Base-by-base conservation (phyloP, 2,888 invertebrate species). In the Sinelater perroti region DNA sequence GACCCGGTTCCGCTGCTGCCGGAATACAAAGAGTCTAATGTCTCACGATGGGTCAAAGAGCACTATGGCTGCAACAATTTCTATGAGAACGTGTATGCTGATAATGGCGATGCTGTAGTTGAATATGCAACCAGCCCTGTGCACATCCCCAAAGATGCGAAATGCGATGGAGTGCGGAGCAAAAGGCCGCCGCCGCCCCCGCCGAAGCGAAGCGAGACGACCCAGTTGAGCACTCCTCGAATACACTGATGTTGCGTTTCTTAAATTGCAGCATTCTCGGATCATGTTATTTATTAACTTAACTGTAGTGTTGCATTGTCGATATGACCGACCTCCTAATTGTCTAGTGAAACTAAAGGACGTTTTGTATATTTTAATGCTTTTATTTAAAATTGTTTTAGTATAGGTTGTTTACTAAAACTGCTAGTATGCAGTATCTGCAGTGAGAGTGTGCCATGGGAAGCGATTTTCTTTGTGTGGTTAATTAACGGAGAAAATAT, bases 31-130 rank as follows among this genome's bases (percentile, higher is more conserved):
- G 90, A 90, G 72, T 89, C 90, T 2, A 93, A 92, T 70, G 93
- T 93, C 1, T 91, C 91, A 13, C 91, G 92, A 76, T 93, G 93
- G 93, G 91, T 93, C 49, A 88, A 91, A 70, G 93, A 93, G 73
- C 93, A 93, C 71, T 93, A 93, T 69, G 92, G 92, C 1, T 74
- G 77, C 16, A 83, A 87, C 67, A 89, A 88, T 62, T 80, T 89
- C 49, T 93, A 93, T 74, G 93, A 92, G 75, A 92, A 93, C 72
- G 86, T 92, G 3, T 86, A 83, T 68, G 77, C 81, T 47, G 79
- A 79, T 30, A 74, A 66, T 62, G 71, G 74, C 0, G 78, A 78
- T 42, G 76, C 75, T 6, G 83, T 80, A 47, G 79, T 78, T 14
- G 82, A 81, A 59, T 82, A 80, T 61, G 78, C 79, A 1, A 77